These are phyloP conservation scores for Cottus gobio DNA, from an alignment of 2,113 vertebrate species.

Conservation along the genomic window DNA sequence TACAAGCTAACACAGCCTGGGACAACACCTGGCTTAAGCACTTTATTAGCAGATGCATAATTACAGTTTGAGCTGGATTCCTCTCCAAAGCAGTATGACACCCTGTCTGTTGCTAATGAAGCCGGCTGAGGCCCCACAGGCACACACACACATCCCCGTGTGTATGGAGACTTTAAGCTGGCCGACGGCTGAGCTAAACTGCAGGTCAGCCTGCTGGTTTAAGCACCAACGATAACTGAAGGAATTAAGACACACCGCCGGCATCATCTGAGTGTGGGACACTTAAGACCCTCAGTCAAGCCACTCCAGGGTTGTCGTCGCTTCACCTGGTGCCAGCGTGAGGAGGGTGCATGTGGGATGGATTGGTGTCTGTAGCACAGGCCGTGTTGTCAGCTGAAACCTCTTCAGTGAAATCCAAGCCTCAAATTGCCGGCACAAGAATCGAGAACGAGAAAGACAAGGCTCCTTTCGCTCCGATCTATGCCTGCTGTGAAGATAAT, in stretches of 20 bases:
- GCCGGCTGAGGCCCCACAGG: conserved; percentile 12
- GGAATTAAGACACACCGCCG: conserved; percentile 12
- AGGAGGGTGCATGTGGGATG: conserved; percentile 27
- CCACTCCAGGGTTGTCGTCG: conserved; percentile 14
- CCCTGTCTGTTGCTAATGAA: conserved; percentile 38
- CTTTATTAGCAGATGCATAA: conserved; percentile 45
- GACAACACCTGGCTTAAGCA: conserved; percentile 49
- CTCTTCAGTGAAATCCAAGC: conserved; percentile 37
- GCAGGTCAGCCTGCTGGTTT: conserved; percentile 18
- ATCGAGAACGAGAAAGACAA: conserved; percentile 13
- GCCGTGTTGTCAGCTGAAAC: conserved; percentile 37
- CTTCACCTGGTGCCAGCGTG: conserved; percentile 13
- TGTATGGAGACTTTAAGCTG: conserved; percentile 31
- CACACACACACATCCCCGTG: conserved; percentile 19
- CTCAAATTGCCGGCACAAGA: conserved; percentile 13
- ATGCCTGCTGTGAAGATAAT: conserved; percentile 43
- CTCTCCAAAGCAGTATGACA: conserved; percentile 38
- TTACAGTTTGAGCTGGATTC: conserved; percentile 35
- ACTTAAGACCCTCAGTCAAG: conserved; percentile 42
- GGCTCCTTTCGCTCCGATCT: conserved; percentile 42
- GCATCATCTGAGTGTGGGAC: conserved; percentile 29
- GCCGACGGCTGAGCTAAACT: conserved; percentile 7
- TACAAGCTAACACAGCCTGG: conserved; percentile 36
- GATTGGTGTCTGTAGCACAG: conserved; percentile 21
- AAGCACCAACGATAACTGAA: conserved; percentile 2